phyloP scores from a whole-genome alignment of 64 coral and sea anemone species.

The Montipora efflorescens region DNA sequence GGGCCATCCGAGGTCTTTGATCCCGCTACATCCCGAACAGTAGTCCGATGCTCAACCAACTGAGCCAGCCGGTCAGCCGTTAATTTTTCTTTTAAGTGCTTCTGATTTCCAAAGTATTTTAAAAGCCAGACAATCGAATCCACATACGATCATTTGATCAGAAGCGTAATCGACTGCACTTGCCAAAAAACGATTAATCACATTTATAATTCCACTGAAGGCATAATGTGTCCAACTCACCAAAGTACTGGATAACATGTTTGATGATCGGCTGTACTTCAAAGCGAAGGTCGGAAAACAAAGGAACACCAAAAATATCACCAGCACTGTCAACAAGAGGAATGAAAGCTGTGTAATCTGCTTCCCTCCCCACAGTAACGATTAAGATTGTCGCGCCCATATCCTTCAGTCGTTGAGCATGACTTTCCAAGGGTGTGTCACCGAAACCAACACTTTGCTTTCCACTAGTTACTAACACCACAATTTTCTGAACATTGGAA shows the following conservation, averaged over 20 bases:
- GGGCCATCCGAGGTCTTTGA: too few species aligned
- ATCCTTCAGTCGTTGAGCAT: slow-evolving; percentile 12
- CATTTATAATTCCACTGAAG: neutral
- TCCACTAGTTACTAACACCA: slow-evolving; percentile 68
- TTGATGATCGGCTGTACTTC: slow-evolving; percentile 51
- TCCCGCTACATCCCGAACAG: too few species aligned
- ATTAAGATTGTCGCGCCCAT: slow-evolving; percentile 60
- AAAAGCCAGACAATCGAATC: too few species aligned
- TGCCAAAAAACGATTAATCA: neutral
- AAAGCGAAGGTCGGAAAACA: slow-evolving; percentile 30
- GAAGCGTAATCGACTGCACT: too few species aligned
- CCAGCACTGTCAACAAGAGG: slow-evolving; percentile 57
- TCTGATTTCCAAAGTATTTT: too few species aligned
- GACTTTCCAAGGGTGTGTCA: neutral
- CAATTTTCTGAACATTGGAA: slow-evolving; percentile 63
- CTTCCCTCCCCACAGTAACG: slow-evolving; percentile 42
- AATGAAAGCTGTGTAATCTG: slow-evolving; percentile 42
- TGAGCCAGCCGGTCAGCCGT: too few species aligned
- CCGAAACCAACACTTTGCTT: neutral
- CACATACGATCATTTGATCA: too few species aligned
- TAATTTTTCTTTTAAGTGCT: too few species aligned
- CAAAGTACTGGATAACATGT: slow-evolving; percentile 35
- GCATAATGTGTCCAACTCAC: slow-evolving; percentile 24
- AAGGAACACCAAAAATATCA: slow-evolving; percentile 61
- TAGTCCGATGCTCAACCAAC: too few species aligned